Conservation (phyloP, 2,797 vertebrate genomes). For the Microtus agrestis region DNA sequence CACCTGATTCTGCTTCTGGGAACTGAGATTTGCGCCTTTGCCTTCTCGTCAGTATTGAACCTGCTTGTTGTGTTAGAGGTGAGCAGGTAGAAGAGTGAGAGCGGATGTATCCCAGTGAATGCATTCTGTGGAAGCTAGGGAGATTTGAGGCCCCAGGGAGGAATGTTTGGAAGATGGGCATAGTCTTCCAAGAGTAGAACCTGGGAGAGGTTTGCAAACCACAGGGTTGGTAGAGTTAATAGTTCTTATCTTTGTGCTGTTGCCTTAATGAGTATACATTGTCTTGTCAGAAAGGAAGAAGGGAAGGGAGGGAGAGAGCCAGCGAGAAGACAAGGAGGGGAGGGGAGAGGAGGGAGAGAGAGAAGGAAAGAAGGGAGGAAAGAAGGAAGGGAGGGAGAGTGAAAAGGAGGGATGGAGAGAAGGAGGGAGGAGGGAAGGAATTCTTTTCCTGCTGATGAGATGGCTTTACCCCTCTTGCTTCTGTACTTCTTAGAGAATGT, state of each 20-base stretch:
- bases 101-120: background rate
- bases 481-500: background rate
- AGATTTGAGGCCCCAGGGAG: background rate
- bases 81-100: background rate
- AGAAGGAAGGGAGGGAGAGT: background rate
- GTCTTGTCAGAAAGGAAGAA: background rate
- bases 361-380: background rate
- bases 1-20: background rate
- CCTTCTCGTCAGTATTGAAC: background rate
- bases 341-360: background rate
- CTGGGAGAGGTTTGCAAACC: background rate
- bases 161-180: background rate
- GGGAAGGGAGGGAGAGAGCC: background rate
- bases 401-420: background rate
- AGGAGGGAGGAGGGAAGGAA: too few relatives aligned
- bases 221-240: conserved; percentile 19
- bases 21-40: conserved; percentile 18
- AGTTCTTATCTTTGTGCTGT: background rate
- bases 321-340: background rate
- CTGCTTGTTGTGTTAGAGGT: background rate
- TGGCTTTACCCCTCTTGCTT: background rate
- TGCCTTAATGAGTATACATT: conserved; percentile 20
- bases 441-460: conserved; percentile 31
- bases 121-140: background rate
- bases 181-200: background rate